Conservation (phyloP, 2,113 vertebrate species). For the Rhinogobius similis region DNA sequence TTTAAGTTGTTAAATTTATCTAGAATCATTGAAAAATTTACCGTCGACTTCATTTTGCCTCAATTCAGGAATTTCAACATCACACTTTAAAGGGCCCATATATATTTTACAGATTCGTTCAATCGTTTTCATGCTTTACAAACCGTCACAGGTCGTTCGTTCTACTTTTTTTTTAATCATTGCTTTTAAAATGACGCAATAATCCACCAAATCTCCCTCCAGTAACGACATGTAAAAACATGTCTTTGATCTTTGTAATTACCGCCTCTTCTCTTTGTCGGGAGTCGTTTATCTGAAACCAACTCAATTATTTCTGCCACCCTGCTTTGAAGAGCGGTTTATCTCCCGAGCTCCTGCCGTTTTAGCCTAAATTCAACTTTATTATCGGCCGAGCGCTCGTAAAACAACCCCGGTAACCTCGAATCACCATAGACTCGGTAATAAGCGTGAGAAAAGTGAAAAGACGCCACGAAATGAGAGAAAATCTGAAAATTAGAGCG, state of each 20-base stretch:
- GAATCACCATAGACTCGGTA: background rate
- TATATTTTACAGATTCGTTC: too few species aligned
- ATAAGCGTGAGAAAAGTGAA: background rate
- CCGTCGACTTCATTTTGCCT: too few species aligned
- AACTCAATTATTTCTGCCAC: background rate
- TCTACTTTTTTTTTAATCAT: background rate
- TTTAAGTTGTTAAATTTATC: too few species aligned
- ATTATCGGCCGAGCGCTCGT: background rate
- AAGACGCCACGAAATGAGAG: too few species aligned
- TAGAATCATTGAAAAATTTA: too few species aligned
- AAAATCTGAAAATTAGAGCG: too few species aligned
- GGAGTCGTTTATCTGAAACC: background rate
- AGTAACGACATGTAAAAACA: background rate
- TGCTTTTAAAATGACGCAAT: background rate
- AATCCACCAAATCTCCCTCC: background rate
- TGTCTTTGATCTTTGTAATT: background rate
- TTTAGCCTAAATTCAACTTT: slow-evolving; percentile 5
- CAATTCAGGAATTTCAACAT: too few species aligned
- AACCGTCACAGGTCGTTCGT: too few species aligned
- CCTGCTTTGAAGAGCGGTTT: background rate
- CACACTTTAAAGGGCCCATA: too few species aligned
- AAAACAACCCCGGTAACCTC: background rate
- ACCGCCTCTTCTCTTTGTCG: background rate
- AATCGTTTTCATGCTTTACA: too few species aligned
- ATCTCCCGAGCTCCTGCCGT: background rate